Base-by-base conservation (phyloP, 2,888 invertebrate species). In the Rhabditoides inermis region DNA sequence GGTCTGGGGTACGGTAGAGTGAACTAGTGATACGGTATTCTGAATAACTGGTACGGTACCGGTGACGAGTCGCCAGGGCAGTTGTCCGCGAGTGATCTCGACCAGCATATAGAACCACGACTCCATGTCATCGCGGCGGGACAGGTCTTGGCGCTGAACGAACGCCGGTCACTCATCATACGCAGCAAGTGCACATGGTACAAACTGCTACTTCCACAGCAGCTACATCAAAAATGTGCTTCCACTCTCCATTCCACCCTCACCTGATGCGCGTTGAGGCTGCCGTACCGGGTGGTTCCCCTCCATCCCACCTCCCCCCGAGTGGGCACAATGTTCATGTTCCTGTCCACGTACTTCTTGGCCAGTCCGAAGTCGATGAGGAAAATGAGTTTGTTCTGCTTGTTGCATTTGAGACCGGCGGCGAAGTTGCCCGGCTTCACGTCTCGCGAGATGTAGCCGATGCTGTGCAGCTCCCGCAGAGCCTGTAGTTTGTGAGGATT, bases 61-160 rank as follows among this genome's bases (percentile, higher is more conserved):
- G 22, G 62, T 58, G 51, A 65, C 52, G 36, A 61, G 53, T 44
- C 66, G 55, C 68, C 68, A 68, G 25, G 68, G 68, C 23, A 68
- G 51, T 23, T 53, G 53, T n/a, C 66, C 66, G 28, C 56, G 59
- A 26, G 58, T 55, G 51, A 68, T 55, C 49, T 68, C 68, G 49
- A 65, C 61, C 25, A 65, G 58, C 57, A 67, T 63, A 50, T 68
- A 68, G 36, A 66, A 60, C 68, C 68, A 68, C 35, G 59, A 58
- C 41, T 68, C 68, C 7, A 61, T 26, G 40, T 68, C 68, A 44
- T 68, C 68, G 22, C 58, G 51, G n/a, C 66, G 53, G 2, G 61
- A 56, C 3, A 68, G 54, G 45, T 68, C 68, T n/a, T n/a, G n/a
- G n/a, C n/a, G n/a, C n/a, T n/a, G n/a, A n/a, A n/a, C n/a, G n/a